Evolutionary conservation across 2,113 vertebrate species (phyloP).

Genomic region (Puffinus mauretanicus): DNA sequence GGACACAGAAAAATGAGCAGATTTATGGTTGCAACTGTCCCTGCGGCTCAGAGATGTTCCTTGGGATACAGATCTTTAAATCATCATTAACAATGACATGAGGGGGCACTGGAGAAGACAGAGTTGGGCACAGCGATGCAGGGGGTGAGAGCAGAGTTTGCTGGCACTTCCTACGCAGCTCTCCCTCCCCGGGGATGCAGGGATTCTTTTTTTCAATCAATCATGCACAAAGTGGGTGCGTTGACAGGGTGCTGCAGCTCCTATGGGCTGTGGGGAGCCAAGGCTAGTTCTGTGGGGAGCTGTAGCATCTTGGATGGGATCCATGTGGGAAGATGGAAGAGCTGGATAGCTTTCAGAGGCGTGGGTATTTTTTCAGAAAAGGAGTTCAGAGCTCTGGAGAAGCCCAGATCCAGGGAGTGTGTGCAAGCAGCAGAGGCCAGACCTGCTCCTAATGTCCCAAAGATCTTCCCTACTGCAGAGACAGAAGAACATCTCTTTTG

Average conservation of each 20-base stretch:
- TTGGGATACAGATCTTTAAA: neutral
- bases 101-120: neutral
- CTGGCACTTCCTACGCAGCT: accelerated
- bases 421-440: neutral
- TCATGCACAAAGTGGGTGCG: neutral
- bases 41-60: neutral
- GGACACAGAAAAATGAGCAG: neutral
- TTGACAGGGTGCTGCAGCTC: neutral
- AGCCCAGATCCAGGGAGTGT: neutral
- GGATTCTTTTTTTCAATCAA: neutral
- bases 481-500: neutral
- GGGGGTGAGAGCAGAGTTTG: neutral
- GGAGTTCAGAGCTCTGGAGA: neutral
- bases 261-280: neutral
- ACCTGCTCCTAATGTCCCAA: neutral
- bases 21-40: neutral
- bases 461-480: neutral
- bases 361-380: neutral
- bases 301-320: neutral
- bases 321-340: neutral
- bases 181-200: neutral
- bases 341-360: neutral
- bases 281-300: neutral
- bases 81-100: neutral
- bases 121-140: neutral